Conservation (phyloP, 2,888 invertebrate genomes). For the Nycteola revayana region DNA sequence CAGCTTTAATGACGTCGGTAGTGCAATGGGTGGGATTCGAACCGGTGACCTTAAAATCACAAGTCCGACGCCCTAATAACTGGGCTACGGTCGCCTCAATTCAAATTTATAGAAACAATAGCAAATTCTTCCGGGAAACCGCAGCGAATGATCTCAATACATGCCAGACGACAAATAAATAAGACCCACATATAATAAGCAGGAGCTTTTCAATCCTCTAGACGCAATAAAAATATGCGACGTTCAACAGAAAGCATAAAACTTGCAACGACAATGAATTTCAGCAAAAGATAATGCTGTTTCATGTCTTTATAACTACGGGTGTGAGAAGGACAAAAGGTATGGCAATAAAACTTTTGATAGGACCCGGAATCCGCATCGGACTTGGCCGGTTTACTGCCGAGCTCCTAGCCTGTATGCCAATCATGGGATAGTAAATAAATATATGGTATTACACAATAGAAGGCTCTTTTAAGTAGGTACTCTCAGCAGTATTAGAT, state of each 20-base stretch:
- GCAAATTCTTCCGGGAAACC: too few relatives aligned
- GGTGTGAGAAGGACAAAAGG: conserved; percentile 67
- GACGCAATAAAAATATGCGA: conserved; percentile 79
- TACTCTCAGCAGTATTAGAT: too few relatives aligned
- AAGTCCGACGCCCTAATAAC: too few relatives aligned
- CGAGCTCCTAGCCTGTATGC: conserved; percentile 30
- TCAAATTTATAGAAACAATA: too few relatives aligned
- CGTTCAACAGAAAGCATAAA: conserved; percentile 69
- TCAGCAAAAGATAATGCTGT: conserved; percentile 74
- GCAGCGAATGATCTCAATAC: background rate
- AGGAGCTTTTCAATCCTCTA: conserved; percentile 66
- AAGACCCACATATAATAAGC: conserved; percentile 38
- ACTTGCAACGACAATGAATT: conserved; percentile 78
- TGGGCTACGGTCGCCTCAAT: too few relatives aligned
- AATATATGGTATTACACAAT: too few relatives aligned
- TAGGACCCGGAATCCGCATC: conserved; percentile 77
- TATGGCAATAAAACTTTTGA: conserved; percentile 76
- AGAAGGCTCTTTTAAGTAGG: too few relatives aligned
- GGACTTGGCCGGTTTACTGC: conserved; percentile 70
- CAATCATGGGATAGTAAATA: conserved; percentile 6
- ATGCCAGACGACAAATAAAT: conserved; percentile 14
- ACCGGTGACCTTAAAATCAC: too few relatives aligned
- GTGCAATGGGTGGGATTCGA: too few relatives aligned
- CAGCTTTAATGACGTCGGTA: too few relatives aligned
- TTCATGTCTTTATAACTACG: conserved; percentile 65